Percentiles rank a stretch among this genome's conserved stretches.
Conservation (phyloP, 2,797 vertebrate genomes). For the Myiothlypis chrysogaster region DNA sequence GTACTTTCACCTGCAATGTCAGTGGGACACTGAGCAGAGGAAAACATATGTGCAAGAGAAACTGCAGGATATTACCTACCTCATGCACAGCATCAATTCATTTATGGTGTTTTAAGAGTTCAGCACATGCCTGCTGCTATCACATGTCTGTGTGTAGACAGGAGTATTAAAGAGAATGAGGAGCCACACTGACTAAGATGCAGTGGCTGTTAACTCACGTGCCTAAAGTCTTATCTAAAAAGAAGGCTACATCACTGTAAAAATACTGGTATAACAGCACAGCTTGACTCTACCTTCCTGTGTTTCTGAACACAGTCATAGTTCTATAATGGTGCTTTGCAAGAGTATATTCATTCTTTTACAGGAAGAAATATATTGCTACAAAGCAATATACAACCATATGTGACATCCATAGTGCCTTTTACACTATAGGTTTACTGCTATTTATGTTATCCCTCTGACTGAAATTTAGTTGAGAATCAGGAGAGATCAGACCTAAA, state of each 20-base stretch:
- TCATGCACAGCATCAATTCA: not conserved
- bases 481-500: not conserved
- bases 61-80: constrained; percentile 47
- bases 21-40: not conserved
- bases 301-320: not conserved
- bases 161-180: not conserved
- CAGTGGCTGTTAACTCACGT: not conserved
- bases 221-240: not conserved
- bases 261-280: not conserved
- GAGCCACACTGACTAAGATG: not conserved
- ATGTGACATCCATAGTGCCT: not conserved
- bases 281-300: not conserved
- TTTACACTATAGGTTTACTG: not conserved
- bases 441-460: not conserved
- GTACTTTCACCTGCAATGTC: constrained; percentile 2
- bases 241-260: not conserved
- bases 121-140: not conserved
- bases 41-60: constrained; percentile 37
- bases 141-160: not conserved
- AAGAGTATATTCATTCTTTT: not conserved
- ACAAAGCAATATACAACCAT: not conserved
- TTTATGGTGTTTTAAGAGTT: not conserved
- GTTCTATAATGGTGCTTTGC: not conserved
- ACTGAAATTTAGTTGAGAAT: not conserved
- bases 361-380: not conserved